Evolutionary conservation across 2,797 vertebrate species (phyloP).

Genomic region (Leptodactylus fallax): DNA sequence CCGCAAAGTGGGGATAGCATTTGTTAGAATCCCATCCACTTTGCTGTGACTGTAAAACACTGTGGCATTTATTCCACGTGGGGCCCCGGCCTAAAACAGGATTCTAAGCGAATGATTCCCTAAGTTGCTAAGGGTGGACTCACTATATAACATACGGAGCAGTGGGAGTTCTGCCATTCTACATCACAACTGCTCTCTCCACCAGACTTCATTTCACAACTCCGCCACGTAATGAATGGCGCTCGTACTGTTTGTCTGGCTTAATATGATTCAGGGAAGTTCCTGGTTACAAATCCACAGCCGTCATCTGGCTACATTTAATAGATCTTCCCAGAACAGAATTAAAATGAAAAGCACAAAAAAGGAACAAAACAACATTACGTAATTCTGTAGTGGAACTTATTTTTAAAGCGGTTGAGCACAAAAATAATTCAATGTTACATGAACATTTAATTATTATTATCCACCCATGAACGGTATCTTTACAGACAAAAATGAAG

Average conservation of each 20-base stretch:
- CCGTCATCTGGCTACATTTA: neutral
- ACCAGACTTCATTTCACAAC: slow-evolving; percentile 32
- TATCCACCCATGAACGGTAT: too few relatives aligned
- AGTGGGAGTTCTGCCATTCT: neutral
- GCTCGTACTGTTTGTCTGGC: neutral
- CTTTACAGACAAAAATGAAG: too few relatives aligned
- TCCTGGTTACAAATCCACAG: slow-evolving; percentile 2
- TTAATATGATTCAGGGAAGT: slow-evolving; percentile 11
- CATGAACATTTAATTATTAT: too few relatives aligned
- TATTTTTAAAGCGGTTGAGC: neutral
- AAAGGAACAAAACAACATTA: slow-evolving; percentile 9
- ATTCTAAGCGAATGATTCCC: neutral
- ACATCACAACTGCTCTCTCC: neutral
- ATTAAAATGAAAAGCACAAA: neutral
- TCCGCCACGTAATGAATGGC: neutral
- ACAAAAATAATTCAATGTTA: neutral
- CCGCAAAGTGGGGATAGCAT: too few relatives aligned
- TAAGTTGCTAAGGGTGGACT: neutral
- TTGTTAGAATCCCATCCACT: too few relatives aligned
- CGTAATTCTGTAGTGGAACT: neutral
- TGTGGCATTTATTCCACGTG: too few relatives aligned
- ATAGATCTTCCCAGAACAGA: slow-evolving; percentile 17
- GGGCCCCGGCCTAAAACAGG: too few relatives aligned
- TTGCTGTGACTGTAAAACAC: too few relatives aligned
- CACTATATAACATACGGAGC: neutral